phyloP scores from a whole-genome alignment of 2,888 invertebrate genomes.

The Nephrotoma flavescens region DNA sequence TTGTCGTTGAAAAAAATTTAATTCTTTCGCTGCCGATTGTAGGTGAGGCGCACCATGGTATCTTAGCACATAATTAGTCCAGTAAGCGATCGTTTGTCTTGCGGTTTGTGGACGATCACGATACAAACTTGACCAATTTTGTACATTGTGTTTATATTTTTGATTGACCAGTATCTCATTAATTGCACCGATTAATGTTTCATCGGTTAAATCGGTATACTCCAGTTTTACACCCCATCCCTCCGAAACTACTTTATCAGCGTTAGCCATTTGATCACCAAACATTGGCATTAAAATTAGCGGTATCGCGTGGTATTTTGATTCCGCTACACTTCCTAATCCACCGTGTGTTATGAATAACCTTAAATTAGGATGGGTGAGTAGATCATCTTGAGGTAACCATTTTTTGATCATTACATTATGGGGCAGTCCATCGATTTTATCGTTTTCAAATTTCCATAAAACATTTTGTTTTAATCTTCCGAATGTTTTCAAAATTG shows the following conservation, averaged over 20 bases:
- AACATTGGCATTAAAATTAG: slow-evolving; percentile 37
- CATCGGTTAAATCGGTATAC: slow-evolving; percentile 23
- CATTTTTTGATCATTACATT: slow-evolving; percentile 45
- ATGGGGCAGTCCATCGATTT: slow-evolving; percentile 37
- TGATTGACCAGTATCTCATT: slow-evolving; percentile 13
- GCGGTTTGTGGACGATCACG: slow-evolving; percentile 33
- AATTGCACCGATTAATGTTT: slow-evolving; percentile 19
- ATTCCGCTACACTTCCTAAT: slow-evolving; percentile 33
- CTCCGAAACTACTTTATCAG: slow-evolving; percentile 27
- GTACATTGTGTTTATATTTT: slow-evolving; percentile 18
- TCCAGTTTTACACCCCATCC: slow-evolving; percentile 31
- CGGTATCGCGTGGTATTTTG: slow-evolving; percentile 34
- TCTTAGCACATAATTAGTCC: slow-evolving; percentile 36
- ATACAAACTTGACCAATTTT: slow-evolving; percentile 28
- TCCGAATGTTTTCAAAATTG: slow-evolving; percentile 1
- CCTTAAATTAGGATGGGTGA: slow-evolving; percentile 42
- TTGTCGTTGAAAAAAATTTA: slow-evolving; percentile 29
- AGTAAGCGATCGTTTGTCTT: slow-evolving; percentile 33
- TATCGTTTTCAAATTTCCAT: slow-evolving; percentile 52
- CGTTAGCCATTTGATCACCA: slow-evolving; percentile 37
- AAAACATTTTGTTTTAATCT: slow-evolving; percentile 45
- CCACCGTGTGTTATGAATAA: slow-evolving; percentile 53
- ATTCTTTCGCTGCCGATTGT: slow-evolving; percentile 29
- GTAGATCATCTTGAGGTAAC: slow-evolving; percentile 52
- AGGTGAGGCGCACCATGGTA: slow-evolving; percentile 32